A percentile compares a stretch with the other conserved stretches of the same genome.
phyloP scores from a whole-genome alignment of 2,888 invertebrate species.

The Agrochola macilenta region DNA sequence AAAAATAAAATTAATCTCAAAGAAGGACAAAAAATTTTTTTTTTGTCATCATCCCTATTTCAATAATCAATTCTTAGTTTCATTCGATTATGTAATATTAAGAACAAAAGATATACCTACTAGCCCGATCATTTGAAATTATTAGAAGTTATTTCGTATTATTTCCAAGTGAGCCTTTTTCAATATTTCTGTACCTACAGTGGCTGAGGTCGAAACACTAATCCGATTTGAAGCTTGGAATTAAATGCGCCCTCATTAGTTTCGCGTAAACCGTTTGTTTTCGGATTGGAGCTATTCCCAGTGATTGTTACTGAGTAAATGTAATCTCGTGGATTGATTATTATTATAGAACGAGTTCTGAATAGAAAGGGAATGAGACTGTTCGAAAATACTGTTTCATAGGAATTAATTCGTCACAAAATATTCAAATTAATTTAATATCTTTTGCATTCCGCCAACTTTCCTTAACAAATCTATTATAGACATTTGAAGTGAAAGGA shows the following conservation, averaged over 20 bases:
- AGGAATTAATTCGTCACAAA: constrained; percentile 34
- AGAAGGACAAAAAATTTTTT: too few species aligned
- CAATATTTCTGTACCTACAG: neutral
- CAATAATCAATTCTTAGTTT: neutral
- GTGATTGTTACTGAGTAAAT: constrained; percentile 37
- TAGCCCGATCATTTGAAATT: too few species aligned
- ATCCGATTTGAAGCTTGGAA: constrained; percentile 58
- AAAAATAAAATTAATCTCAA: too few species aligned
- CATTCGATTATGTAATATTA: too few species aligned
- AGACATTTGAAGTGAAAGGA: neutral
- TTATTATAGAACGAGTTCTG: constrained; percentile 36
- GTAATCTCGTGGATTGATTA: constrained; percentile 45
- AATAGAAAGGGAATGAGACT: constrained; percentile 3
- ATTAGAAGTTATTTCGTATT: neutral
- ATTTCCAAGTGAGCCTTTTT: constrained; percentile 29
- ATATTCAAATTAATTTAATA: constrained; percentile 34
- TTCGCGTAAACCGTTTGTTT: constrained; percentile 57
- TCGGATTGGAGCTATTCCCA: constrained; percentile 35
- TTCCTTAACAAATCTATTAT: neutral
- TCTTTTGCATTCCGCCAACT: neutral
- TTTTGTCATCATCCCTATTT: neutral
- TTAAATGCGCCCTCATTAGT: constrained; percentile 59
- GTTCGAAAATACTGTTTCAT: neutral
- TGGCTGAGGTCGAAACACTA: constrained; percentile 49
- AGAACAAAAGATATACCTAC: too few species aligned